Evolutionary conservation across 2,888 invertebrate species (phyloP), one percentile per base, ranked within the genome.

Genomic region (Acrobasis consociella): DNA sequence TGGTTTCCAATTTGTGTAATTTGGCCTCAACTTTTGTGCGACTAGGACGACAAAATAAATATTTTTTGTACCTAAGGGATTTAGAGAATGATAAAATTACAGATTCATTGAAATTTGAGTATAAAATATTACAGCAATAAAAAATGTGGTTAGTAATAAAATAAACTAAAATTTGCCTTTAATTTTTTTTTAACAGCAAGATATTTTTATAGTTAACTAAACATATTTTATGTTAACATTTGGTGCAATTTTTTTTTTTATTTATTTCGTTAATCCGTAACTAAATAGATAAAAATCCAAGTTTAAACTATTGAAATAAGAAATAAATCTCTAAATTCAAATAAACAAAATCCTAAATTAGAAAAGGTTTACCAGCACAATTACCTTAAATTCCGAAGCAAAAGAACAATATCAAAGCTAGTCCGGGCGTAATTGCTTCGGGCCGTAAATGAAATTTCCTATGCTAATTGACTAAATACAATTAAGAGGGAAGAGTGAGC

Each of bases 391-490:
- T 13, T 38, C 37, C 15, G 37, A 37, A 53, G 11, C 31, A 5
- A 53, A 53, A 53, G n/a, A 53, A 53, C 53, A 37, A 53, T 51
- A 51, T 53, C 53, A 53, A 53, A 37, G 38, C 37, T 37, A 53
- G 37, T 51, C 1, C 2, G 1, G 11, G 51, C 51, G 37, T 59
- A 59, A 59, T 49, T 16, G 50, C 59, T 37, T n/a, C 13, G 37
- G 50, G 50, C 49, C 16, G 50, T 50, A 50, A 56, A 59, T 59
- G 50, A 80, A 81, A 87, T 87, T 87, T 86, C 82, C 84, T 85
- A 87, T 87, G 87, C 86, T 87, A 87, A 87, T 88, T 87, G 86
- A 82, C 83, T 84, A 59, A 78, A 80, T 70, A 78, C 72, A 80
- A 77, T 80, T 78, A 77, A 16, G 59, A 73, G 74, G 70, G 67